Conservation (phyloP, 2,888 invertebrate species). For the Xanthia icteritia region DNA sequence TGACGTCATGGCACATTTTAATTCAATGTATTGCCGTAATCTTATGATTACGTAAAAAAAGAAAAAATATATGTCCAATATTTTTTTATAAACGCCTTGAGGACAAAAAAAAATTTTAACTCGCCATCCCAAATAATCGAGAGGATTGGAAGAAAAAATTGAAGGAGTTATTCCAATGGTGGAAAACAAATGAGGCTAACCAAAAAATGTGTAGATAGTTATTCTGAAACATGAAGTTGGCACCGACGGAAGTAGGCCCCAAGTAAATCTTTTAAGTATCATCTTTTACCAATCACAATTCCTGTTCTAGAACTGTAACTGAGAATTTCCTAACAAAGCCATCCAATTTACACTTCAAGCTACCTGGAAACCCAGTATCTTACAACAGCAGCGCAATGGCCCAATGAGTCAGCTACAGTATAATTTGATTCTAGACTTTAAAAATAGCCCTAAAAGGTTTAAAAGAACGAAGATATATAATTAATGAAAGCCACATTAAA, state of each 20-base stretch:
- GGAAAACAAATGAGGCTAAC: background rate
- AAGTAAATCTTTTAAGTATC: constrained; percentile 22
- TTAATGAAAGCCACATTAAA: constrained; percentile 38
- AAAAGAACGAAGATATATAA: constrained; percentile 15
- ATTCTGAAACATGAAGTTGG: background rate
- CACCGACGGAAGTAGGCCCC: background rate
- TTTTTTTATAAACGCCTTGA: too few relatives aligned
- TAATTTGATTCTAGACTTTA: constrained; percentile 5
- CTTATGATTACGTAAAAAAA: too few relatives aligned
- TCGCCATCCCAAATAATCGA: background rate
- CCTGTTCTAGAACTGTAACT: background rate
- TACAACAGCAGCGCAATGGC: constrained; percentile 1
- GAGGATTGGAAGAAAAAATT: too few relatives aligned
- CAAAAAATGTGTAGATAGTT: background rate
- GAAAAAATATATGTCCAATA: too few relatives aligned
- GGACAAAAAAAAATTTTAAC: too few relatives aligned
- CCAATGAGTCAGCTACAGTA: background rate
- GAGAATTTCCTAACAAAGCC: constrained; percentile 3
- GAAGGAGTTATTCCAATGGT: background rate
- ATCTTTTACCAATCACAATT: constrained; percentile 8
- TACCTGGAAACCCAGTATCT: constrained; percentile 4
- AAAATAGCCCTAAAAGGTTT: constrained; percentile 8
- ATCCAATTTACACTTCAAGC: constrained; percentile 34
- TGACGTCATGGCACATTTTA: too few relatives aligned
- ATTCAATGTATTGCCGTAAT: too few relatives aligned